Percentiles rank a stretch among this genome's conserved stretches.
These are phyloP conservation scores for Creontiades dilutus DNA, from an alignment of 2,888 invertebrate species.

Conservation along the genomic window DNA sequence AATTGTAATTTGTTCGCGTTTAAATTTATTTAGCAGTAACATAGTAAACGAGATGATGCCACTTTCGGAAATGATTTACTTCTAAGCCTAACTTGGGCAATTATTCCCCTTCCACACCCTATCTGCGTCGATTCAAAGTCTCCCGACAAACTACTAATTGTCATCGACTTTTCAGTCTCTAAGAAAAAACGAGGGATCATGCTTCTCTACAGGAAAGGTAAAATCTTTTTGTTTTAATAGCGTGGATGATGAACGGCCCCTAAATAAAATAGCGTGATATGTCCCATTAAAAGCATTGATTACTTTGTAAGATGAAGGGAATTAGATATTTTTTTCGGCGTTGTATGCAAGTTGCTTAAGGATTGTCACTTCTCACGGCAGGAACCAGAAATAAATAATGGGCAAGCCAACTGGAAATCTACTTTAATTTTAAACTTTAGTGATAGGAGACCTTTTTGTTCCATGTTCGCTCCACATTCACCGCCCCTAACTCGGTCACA, in stretches of 20 bases:
- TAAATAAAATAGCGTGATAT: constrained; percentile 74
- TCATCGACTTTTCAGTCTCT: constrained; percentile 42
- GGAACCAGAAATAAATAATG: constrained; percentile 67
- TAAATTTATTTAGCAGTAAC: no score
- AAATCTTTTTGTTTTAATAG: constrained; percentile 70
- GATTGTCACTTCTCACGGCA: constrained; percentile 72
- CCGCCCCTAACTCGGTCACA: constrained; percentile 19
- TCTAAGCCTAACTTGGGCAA: constrained; percentile 47
- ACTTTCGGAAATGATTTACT: no score
- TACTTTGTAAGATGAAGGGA: constrained; percentile 73
- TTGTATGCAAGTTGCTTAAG: constrained; percentile 70
- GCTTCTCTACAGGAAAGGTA: constrained; percentile 45
- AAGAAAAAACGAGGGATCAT: constrained; percentile 55
- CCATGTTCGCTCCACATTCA: constrained; percentile 54
- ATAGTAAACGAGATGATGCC: no score
- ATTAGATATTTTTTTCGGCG: constrained; percentile 73
- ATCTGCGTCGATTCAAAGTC: neutral
- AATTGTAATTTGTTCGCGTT: no score
- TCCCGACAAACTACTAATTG: constrained; percentile 54
- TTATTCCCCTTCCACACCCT: constrained; percentile 12
- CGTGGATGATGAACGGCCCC: constrained; percentile 72
- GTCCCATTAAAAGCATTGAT: constrained; percentile 75
- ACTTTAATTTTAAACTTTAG: constrained; percentile 65
- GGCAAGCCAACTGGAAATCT: constrained; percentile 37
- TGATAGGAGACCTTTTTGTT: constrained; percentile 46